Percentiles rank a stretch among this genome's conserved stretches.
Evolutionary conservation across 64 coral and sea anemone genomes (phyloP).

Genomic region (Actinia equina): DNA sequence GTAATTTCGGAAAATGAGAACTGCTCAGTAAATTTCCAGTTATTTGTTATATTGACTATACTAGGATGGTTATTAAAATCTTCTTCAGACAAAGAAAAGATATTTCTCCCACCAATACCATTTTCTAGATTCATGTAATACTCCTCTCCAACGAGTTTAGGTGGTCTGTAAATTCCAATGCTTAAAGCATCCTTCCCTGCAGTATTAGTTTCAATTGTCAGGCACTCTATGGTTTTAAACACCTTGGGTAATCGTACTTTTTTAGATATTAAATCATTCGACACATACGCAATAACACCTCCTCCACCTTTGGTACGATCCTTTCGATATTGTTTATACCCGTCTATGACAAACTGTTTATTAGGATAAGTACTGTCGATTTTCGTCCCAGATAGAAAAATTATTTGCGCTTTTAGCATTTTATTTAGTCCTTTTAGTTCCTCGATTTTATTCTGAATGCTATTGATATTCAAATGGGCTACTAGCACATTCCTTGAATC

Average conservation of each 20-base stretch:
- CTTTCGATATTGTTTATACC: conserved; percentile 21
- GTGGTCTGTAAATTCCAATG: conserved; percentile 5
- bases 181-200: background rate
- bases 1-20: background rate
- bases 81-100: conserved; percentile 9
- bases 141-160: background rate
- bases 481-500: background rate
- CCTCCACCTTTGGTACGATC: conserved; percentile 36
- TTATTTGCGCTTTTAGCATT: conserved; percentile 20
- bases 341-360: conserved; percentile 22
- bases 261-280: conserved; percentile 21
- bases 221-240: background rate
- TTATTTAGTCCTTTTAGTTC: conserved; percentile 9
- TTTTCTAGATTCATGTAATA: conserved; percentile 26
- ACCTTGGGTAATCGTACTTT: conserved; percentile 11
- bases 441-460: conserved; percentile 33
- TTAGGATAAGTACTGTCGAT: conserved; percentile 22
- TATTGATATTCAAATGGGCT: conserved; percentile 42
- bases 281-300: conserved; percentile 29
- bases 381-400: conserved; percentile 36
- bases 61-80: conserved; percentile 21
- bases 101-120: conserved; percentile 17
- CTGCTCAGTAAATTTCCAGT: background rate
- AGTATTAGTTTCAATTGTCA: background rate
- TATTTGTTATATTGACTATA: background rate